These are phyloP conservation scores for Sorex fumeus DNA, from an alignment of 2,113 vertebrate species.

Conservation along the genomic window DNA sequence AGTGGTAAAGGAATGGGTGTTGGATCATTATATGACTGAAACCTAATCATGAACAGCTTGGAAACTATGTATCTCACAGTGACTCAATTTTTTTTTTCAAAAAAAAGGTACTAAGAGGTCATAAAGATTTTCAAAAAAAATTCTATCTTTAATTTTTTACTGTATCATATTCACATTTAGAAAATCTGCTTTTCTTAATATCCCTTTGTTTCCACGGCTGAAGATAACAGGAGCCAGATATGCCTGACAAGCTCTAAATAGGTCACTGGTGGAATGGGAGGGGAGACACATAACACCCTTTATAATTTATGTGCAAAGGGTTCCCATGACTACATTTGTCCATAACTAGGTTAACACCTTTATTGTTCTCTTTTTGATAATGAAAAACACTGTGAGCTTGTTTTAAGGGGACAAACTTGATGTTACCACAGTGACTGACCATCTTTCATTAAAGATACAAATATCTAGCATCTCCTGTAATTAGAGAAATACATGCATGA, in stretches of 20 bases:
- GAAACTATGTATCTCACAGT: too few relatives aligned
- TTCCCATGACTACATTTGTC: neutral
- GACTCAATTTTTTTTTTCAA: too few relatives aligned
- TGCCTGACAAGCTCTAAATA: neutral
- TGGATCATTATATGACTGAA: too few relatives aligned
- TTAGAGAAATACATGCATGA: slow-evolving; percentile 24
- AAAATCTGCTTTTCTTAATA: slow-evolving; percentile 10
- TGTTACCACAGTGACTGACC: neutral
- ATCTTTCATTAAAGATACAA: neutral
- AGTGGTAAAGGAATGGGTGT: too few relatives aligned
- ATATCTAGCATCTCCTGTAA: neutral
- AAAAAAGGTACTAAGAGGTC: neutral
- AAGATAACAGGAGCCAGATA: neutral
- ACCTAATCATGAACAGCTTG: too few relatives aligned
- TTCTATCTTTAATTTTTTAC: neutral
- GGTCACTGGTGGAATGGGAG: neutral
- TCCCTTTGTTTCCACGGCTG: neutral
- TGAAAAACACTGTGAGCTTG: neutral
- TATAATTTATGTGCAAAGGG: neutral
- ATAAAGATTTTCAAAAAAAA: neutral
- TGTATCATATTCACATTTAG: neutral
- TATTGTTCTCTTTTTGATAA: neutral
- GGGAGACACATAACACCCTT: neutral
- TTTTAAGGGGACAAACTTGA: neutral
- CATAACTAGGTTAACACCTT: neutral